phyloP scores from a whole-genome alignment of 2,888 invertebrate genomes.

The Cataglyphis livida region DNA sequence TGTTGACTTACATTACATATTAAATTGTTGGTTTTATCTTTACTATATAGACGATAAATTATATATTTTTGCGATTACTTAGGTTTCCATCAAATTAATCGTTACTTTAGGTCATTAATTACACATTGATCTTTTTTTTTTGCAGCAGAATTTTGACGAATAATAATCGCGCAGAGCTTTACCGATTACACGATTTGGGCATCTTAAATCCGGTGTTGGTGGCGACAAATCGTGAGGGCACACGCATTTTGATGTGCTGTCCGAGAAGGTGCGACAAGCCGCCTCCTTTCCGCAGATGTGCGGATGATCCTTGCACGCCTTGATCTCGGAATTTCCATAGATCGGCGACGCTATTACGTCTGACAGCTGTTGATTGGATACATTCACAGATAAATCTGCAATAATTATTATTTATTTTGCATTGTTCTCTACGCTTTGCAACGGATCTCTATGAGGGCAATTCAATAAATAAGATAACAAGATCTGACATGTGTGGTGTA shows the following conservation, averaged over 20 bases:
- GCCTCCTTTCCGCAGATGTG: slow-evolving; percentile 89
- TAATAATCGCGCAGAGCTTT: slow-evolving; percentile 47
- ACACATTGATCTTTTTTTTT: not conserved
- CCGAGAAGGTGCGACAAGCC: slow-evolving; percentile 87
- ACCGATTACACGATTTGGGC: slow-evolving; percentile 89
- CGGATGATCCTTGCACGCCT: slow-evolving; percentile 80
- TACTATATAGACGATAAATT: not conserved
- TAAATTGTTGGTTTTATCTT: not conserved
- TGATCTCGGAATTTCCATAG: slow-evolving; percentile 70
- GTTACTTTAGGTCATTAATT: not conserved
- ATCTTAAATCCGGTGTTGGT: slow-evolving; percentile 88
- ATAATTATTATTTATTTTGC: slow-evolving; percentile 42
- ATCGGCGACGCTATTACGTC: slow-evolving; percentile 61
- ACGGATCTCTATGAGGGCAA: not conserved
- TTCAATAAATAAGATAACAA: too few relatives aligned
- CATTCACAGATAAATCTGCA: slow-evolving; percentile 71
- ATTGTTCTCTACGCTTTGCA: slow-evolving; percentile 17
- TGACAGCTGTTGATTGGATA: slow-evolving; percentile 64
- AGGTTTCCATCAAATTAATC: not conserved
- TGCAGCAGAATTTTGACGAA: not conserved
- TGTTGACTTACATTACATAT: slow-evolving; percentile 1
- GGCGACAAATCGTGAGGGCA: slow-evolving; percentile 90
- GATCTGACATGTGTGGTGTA: too few relatives aligned
- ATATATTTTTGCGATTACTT: not conserved
- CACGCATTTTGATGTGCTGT: slow-evolving; percentile 88